These are phyloP conservation scores for Bubo bubo DNA, from an alignment of 2,113 vertebrate genomes.

Conservation along the genomic window DNA sequence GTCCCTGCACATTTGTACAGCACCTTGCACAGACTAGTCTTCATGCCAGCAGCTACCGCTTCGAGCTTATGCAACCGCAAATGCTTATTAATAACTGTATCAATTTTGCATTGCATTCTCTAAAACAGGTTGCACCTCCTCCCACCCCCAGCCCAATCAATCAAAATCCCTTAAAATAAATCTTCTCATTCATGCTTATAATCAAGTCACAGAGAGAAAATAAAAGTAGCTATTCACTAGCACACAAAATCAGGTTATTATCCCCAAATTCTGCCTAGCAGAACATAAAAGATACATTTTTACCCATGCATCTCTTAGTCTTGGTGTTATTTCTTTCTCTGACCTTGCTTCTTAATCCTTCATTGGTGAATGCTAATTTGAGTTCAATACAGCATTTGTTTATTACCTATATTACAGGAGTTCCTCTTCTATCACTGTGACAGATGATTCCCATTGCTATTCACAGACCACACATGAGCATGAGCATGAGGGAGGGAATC, in stretches of 20 bases:
- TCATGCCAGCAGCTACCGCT: not conserved
- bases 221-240: not conserved
- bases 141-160: constrained; percentile 47
- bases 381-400: not conserved
- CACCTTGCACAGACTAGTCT: not conserved
- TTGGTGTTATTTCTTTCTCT: not conserved
- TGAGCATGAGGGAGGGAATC: not conserved
- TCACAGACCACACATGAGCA: not conserved
- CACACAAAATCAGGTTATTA: not conserved
- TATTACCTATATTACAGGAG: not conserved
- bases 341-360: not conserved
- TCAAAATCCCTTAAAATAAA: constrained; percentile 58
- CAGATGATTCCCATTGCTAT: rapidly evolving
- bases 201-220: constrained; percentile 21
- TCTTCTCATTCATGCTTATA: constrained; percentile 57
- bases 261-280: not conserved
- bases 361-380: not conserved
- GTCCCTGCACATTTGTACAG: not conserved
- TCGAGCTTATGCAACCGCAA: not conserved
- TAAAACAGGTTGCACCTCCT: constrained; percentile 47
- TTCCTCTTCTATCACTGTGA: not conserved
- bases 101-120: constrained; percentile 11
- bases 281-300: not conserved
- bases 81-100: constrained; percentile 47
- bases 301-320: not conserved